phyloP scores from a whole-genome alignment of 2,113 vertebrate species.

The Thalassoma bifasciatum region DNA sequence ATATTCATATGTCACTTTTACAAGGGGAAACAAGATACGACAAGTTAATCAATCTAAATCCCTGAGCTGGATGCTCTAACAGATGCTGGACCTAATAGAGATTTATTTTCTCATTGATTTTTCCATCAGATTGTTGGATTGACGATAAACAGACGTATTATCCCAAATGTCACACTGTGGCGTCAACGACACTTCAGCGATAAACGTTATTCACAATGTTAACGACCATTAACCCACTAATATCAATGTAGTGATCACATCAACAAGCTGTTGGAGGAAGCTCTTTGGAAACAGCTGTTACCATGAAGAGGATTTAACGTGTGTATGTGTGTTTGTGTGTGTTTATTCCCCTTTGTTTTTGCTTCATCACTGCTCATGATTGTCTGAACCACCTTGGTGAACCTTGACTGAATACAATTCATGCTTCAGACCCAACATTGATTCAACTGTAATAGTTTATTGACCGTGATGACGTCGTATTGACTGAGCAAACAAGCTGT shows the following conservation, averaged over 20 bases:
- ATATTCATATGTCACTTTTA: neutral
- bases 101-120: neutral
- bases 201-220: constrained; percentile 1
- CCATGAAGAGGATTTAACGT: constrained; percentile 10
- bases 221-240: constrained; percentile 5
- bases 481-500: neutral
- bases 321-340: too few species aligned
- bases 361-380: neutral
- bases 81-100: neutral
- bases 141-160: constrained; percentile 1
- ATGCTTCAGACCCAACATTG: constrained; percentile 33
- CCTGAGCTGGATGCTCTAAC: constrained; percentile 6
- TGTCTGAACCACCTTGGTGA: constrained; percentile 6
- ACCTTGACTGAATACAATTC: constrained; percentile 22
- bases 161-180: constrained; percentile 3
- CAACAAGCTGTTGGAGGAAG: neutral
- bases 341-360: neutral
- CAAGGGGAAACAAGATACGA: neutral
- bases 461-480: constrained; percentile 17
- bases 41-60: neutral
- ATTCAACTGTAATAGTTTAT: constrained; percentile 62
- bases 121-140: neutral
- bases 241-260: neutral
- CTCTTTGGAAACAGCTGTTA: neutral
- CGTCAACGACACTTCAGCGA: neutral